A percentile compares a stretch with the other conserved stretches of the same genome.
phyloP scores from a whole-genome alignment of 2,888 invertebrate species.

The Yponomeuta evonymella region DNA sequence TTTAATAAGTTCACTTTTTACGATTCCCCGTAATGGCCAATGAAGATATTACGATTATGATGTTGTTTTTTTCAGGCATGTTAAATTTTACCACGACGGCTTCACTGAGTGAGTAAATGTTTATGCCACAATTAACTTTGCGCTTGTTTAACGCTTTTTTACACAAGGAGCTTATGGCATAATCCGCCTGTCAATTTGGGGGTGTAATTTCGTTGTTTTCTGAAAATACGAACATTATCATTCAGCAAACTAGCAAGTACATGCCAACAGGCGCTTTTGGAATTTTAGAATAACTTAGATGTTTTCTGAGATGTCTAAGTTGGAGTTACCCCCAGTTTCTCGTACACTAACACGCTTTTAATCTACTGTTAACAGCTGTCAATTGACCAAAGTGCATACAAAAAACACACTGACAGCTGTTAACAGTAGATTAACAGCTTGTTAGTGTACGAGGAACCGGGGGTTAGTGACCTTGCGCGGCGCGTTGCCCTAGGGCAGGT shows the following conservation, averaged over 20 bases:
- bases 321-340: too few relatives aligned
- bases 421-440: too few relatives aligned
- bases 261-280: not conserved
- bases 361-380: too few relatives aligned
- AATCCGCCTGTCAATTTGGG: not conserved
- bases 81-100: not conserved
- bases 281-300: not conserved
- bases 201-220: too few relatives aligned
- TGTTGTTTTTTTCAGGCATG: conserved; percentile 4
- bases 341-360: too few relatives aligned
- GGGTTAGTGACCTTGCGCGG: too few relatives aligned
- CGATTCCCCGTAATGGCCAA: conserved; percentile 9
- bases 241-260: not conserved
- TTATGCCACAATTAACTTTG: not conserved
- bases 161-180: not conserved
- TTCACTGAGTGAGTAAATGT: not conserved
- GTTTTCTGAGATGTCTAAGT: not conserved
- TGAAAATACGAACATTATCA: not conserved
- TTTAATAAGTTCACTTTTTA: conserved; percentile 14
- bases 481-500: too few relatives aligned
- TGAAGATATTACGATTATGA: conserved; percentile 11
- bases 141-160: not conserved
- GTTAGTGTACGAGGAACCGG: too few relatives aligned
- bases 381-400: too few relatives aligned
- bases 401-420: too few relatives aligned